Percentiles rank a stretch among this genome's conserved stretches.
Evolutionary conservation across 2,113 vertebrate genomes (phyloP).

Genomic region (Circaetus gallicus): DNA sequence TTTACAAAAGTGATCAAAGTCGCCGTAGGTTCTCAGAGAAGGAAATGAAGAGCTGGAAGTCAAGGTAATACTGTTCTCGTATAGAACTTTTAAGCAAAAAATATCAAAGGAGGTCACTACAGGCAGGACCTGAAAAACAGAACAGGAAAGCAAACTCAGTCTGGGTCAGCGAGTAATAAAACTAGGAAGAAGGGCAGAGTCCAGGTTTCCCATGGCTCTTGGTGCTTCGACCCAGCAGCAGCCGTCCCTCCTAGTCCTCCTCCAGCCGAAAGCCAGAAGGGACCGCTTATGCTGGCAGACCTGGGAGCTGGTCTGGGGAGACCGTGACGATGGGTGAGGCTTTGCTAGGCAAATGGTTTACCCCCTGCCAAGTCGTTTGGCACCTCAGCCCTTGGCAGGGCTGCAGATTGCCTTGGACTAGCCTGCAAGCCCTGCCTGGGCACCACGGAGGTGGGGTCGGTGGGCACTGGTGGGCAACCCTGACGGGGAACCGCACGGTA

Average conservation of each 20-base stretch:
- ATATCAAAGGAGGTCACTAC: background rate
- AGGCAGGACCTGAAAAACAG: background rate
- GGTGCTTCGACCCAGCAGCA: background rate
- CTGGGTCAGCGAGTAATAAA: background rate
- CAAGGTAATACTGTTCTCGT: background rate
- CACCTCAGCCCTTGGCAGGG: background rate
- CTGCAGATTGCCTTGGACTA: background rate
- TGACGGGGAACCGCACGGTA: background rate
- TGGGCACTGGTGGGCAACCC: background rate
- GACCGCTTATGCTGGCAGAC: background rate
- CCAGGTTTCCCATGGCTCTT: background rate
- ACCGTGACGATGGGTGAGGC: background rate
- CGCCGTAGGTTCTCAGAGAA: background rate
- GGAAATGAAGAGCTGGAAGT: background rate
- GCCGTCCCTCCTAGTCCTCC: background rate
- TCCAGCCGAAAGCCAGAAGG: background rate
- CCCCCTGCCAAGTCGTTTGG: background rate
- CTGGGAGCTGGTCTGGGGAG: background rate
- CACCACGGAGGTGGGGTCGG: background rate
- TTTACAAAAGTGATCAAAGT: background rate
- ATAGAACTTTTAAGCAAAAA: background rate
- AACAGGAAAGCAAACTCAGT: background rate
- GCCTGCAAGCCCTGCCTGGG: background rate
- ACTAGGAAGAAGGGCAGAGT: background rate
- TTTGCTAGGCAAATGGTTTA: background rate